These are phyloP conservation scores for Heliopora coerulea DNA, from an alignment of 92 coral and sea anemone genomes.

Conservation along the genomic window DNA sequence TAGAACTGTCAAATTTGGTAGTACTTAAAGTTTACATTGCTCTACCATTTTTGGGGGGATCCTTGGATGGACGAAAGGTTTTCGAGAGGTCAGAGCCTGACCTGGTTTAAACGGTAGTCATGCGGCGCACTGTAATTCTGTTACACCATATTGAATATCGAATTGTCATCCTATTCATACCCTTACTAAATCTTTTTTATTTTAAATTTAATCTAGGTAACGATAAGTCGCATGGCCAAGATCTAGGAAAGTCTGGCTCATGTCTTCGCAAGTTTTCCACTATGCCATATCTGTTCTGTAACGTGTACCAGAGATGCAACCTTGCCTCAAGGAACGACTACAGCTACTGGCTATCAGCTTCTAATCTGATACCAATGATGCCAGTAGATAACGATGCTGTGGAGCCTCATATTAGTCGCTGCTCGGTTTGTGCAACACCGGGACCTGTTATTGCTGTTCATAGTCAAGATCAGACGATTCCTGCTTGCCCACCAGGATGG, in stretches of 20 bases:
- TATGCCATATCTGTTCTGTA: slow-evolving; percentile 94
- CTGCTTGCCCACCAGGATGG: slow-evolving; percentile 84
- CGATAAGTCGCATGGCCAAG: slow-evolving; percentile 93
- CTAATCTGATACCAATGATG: slow-evolving; percentile 78
- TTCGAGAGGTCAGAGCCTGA: no score
- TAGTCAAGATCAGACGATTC: slow-evolving; percentile 65
- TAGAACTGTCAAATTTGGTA: no score
- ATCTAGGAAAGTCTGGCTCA: slow-evolving; percentile 91
- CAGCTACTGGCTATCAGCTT: slow-evolving; percentile 60
- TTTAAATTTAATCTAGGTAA: slow-evolving; percentile 49
- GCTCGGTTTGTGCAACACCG: slow-evolving; percentile 90
- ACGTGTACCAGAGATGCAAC: slow-evolving; percentile 75
- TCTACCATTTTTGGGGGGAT: no score
- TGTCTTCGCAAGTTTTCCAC: slow-evolving; percentile 92
- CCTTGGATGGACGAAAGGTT: no score
- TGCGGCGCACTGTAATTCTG: no score
- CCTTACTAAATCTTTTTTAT: no score
- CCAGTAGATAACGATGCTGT: slow-evolving; percentile 69
- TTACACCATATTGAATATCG: no score
- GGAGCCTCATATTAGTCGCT: slow-evolving; percentile 83
- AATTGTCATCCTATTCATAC: no score
- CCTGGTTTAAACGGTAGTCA: no score
- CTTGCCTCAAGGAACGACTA: slow-evolving; percentile 96
- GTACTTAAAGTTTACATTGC: no score
- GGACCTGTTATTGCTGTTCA: slow-evolving; percentile 90